phyloP scores from a whole-genome alignment of 2,888 invertebrate genomes.

The Hartigia nigra region DNA sequence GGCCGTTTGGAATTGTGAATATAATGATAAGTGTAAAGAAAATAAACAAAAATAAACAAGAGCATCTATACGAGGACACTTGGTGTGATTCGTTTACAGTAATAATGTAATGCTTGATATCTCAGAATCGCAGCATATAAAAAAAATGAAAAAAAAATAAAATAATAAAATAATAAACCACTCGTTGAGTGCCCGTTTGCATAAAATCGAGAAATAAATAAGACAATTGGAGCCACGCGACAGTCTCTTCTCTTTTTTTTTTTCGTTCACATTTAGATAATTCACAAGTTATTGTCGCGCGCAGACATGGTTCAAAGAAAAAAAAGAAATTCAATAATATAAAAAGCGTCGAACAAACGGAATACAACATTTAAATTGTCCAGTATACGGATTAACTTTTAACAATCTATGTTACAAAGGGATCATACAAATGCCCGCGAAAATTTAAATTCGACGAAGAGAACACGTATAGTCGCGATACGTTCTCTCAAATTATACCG shows the following conservation, averaged over 20 bases:
- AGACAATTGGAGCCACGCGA: not conserved
- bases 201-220: not conserved
- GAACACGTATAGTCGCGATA: not conserved
- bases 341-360: not conserved
- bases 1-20: not conserved
- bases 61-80: not conserved
- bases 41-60: not conserved
- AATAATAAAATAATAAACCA: too few species aligned
- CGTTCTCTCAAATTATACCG: not conserved
- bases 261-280: not conserved
- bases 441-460: not conserved
- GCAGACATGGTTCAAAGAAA: not conserved
- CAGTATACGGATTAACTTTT: not conserved
- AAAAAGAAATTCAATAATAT: not conserved
- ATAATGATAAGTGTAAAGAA: not conserved
- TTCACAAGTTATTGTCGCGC: not conserved
- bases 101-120: not conserved
- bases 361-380: not conserved
- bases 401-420: slow-evolving; percentile 2
- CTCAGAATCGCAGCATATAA: not conserved
- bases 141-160: not conserved
- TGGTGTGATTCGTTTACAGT: not conserved
- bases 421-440: not conserved
- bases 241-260: not conserved
- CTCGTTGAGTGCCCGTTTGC: not conserved